These are phyloP conservation scores for Drosophila azteca DNA, from an alignment of 1,140 invertebrate species.

Conservation along the genomic window DNA sequence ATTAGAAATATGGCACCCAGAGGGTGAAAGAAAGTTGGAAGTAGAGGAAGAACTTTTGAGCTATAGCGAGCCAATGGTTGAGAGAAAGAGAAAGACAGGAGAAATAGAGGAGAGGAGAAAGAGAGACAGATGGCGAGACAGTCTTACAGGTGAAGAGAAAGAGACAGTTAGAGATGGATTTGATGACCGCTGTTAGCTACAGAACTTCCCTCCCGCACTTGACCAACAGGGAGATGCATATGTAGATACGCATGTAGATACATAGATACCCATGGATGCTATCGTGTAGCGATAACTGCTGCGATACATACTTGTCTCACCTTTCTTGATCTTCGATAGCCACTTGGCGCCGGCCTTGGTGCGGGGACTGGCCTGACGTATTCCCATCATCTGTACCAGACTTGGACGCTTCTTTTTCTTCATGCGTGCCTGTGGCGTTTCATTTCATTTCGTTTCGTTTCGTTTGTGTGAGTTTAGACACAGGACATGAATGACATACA, in stretches of 20 bases:
- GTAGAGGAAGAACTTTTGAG: constrained; percentile 74
- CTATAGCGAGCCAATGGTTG: constrained; percentile 71
- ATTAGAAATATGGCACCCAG: neutral
- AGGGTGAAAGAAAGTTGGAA: constrained; percentile 24
- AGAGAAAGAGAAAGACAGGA: constrained; percentile 32
- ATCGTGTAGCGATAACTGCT: constrained; percentile 47
- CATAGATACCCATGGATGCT: neutral
- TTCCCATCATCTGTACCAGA: constrained; percentile 91
- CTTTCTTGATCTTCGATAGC: constrained; percentile 93
- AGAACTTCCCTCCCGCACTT: constrained; percentile 68
- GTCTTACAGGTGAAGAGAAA: constrained; percentile 14
- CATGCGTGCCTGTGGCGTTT: constrained; percentile 85
- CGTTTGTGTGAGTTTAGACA: constrained; percentile 62
- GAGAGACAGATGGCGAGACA: constrained; percentile 12
- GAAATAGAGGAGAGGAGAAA: constrained; percentile 18
- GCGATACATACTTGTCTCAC: constrained; percentile 83
- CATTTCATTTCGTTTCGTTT: constrained; percentile 30
- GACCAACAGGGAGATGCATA: constrained; percentile 17
- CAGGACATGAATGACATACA: constrained; percentile 61
- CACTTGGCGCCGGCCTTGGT: constrained; percentile 93
- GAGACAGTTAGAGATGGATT: constrained; percentile 15
- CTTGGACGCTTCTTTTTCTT: constrained; percentile 91
- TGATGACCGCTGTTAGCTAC: constrained; percentile 63
- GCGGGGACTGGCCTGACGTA: constrained; percentile 90
- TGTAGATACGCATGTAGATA: too few relatives aligned